Conservation (phyloP, 2,888 invertebrate genomes). For the Andrena praecox region DNA sequence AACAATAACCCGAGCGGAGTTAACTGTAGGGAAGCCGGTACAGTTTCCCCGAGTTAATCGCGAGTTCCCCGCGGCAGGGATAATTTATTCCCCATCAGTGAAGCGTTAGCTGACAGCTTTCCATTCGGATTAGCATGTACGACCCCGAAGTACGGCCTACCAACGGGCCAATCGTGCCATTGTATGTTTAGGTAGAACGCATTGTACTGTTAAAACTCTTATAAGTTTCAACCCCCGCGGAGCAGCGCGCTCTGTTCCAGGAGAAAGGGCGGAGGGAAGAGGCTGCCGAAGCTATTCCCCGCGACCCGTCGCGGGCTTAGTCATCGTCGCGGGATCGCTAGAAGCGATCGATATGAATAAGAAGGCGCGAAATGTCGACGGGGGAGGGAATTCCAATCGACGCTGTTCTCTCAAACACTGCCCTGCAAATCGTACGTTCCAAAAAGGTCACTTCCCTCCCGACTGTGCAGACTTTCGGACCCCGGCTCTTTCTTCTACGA, state of each 20-base stretch:
- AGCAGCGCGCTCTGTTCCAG: conserved; percentile 7
- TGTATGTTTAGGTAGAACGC: conserved; percentile 61
- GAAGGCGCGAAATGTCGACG: conserved; percentile 18
- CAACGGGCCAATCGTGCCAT: conserved; percentile 59
- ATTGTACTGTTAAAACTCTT: conserved; percentile 39
- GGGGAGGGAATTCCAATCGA: conserved; percentile 25
- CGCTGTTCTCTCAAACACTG: conserved; percentile 56
- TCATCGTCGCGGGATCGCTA: conserved; percentile 23
- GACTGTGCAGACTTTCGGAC: neutral
- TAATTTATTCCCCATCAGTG: conserved; percentile 51
- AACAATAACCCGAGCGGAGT: conserved; percentile 16
- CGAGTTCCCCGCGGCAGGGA: conserved; percentile 17
- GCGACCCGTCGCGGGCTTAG: conserved; percentile 19
- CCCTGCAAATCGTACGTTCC: conserved; percentile 26
- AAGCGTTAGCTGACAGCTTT: conserved; percentile 47
- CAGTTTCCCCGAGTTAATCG: conserved; percentile 6
- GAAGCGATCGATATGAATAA: conserved; percentile 29
- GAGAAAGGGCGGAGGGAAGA: neutral
- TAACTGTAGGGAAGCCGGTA: neutral
- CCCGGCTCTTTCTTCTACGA: neutral
- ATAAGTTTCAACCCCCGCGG: conserved; percentile 22
- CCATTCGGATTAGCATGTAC: conserved; percentile 47
- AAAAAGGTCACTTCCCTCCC: conserved; percentile 21
- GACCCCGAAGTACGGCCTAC: conserved; percentile 55
- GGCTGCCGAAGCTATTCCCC: conserved; percentile 19